A percentile compares a stretch with the other conserved stretches of the same genome.
Conservation (phyloP, 1,140 invertebrate genomes). For the Acromyrmex heyeri region DNA sequence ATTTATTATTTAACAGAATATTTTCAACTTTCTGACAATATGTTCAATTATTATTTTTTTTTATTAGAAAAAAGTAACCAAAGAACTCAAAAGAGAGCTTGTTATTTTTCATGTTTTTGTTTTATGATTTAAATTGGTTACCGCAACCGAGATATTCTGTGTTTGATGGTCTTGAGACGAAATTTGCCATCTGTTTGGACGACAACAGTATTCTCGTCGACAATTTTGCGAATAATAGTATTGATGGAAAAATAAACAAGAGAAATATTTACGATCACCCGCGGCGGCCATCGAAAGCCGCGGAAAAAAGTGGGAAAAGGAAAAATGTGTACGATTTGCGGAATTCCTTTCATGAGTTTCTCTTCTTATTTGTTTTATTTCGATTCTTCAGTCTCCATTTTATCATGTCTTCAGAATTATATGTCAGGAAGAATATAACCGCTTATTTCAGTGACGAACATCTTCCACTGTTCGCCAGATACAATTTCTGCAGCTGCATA, state of each 20-base stretch:
- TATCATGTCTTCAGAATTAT: constrained; percentile 18
- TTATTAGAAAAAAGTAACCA: background rate
- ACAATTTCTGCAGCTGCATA: constrained; percentile 5
- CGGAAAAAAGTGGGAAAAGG: background rate
- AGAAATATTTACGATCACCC: constrained; percentile 35
- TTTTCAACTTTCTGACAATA: background rate
- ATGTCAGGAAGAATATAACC: background rate
- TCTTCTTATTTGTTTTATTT: background rate
- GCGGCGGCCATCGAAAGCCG: background rate
- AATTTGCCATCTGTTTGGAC: background rate
- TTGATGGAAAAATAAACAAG: constrained; percentile 37
- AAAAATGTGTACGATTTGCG: background rate
- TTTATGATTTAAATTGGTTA: background rate
- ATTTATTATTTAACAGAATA: background rate
- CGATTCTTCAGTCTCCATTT: constrained; percentile 23
- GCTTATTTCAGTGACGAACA: constrained; percentile 22
- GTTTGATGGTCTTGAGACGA: background rate
- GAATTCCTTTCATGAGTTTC: constrained; percentile 9
- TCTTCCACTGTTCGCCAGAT: constrained; percentile 25
- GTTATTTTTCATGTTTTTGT: background rate
- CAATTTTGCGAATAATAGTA: constrained; percentile 27
- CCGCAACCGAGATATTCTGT: constrained; percentile 12
- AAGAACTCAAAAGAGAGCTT: background rate
- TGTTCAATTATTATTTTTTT: background rate
- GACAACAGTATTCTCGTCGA: background rate